Base-by-base conservation (phyloP, 37 sponge, comb jelly and placozoan genomes). In the Crambe crambe region DNA sequence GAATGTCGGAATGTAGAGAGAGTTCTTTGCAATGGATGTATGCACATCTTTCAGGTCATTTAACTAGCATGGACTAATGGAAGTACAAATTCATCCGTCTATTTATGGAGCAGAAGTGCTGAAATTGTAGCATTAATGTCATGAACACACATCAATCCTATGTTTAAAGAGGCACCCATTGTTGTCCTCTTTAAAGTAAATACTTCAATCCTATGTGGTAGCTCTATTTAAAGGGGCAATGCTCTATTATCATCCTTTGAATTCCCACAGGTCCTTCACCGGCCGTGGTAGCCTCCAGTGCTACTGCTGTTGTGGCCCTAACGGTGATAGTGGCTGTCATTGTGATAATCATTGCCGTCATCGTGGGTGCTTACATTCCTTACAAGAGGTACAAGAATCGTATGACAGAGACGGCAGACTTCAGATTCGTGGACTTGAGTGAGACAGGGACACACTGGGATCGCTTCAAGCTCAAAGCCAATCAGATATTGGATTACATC, bases 371-470 rank as follows among this genome's bases (percentile, higher is more conserved):
- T 1, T 81, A 81, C 70, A 62, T 87, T 9, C 80, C 80, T 38
- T 86, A 86, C 63, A 64, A 60, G 18, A 44, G 70, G n/a, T 87
- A 75, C 72, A 60, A 58, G n/a, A 81, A 87, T 62, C 39, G 69
- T 56, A 37, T 75, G 56, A 87, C 75, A n/a, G 87, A 87, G 43
- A 87, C 87, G 22, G 87, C 81, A 21, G 42, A 80, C 62, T 87
- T 87, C 31, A 80, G 47, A 10, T 87, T 87, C 37, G 75, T 87
- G 22, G 70, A 72, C 30, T 62, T 85, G n/a, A 41, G 30, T 47
- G 81, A 80, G 72, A 63, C 54, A 22, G 34, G 36, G 10, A 57
- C 78, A 0, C 5, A 37, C n/a, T 72, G 79, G 71, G 25, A 72
- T 29, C 68, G 73, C 30, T 35, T 59, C 22, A 77, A 77, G 38